Evolutionary conservation across 2,888 invertebrate genomes (phyloP).

Genomic region (Agriotes lineatus): DNA sequence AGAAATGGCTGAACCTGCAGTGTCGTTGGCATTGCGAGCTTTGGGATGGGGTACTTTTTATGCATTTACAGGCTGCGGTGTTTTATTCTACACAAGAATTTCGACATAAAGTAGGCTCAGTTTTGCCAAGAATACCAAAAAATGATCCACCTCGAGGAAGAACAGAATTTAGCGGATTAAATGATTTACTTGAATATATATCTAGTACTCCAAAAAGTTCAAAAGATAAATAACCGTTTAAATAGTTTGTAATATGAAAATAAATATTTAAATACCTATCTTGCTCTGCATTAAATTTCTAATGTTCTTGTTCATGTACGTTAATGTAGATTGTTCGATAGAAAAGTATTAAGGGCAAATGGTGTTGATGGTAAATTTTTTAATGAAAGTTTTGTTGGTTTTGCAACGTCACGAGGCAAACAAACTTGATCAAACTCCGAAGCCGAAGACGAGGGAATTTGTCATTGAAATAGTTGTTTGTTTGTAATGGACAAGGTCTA

Average conservation of each 20-base stretch:
- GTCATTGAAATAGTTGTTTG: no score
- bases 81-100: constrained; percentile 87
- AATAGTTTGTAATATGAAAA: neutral
- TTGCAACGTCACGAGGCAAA: no score
- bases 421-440: no score
- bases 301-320: no score
- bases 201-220: constrained; percentile 13
- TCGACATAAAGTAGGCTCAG: constrained; percentile 80
- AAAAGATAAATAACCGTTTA: constrained; percentile 19
- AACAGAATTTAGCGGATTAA: constrained; percentile 88
- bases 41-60: constrained; percentile 90
- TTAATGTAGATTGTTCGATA: no score
- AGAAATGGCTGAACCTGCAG: constrained; percentile 81
- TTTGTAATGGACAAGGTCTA: no score
- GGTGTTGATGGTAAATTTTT: no score
- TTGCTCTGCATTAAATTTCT: no score
- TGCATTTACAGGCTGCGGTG: constrained; percentile 86
- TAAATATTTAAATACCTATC: neutral
- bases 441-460: no score
- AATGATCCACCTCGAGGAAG: constrained; percentile 84
- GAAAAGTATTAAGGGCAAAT: no score
- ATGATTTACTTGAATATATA: constrained; percentile 86
- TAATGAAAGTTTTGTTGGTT: no score
- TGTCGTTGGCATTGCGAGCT: constrained; percentile 84
- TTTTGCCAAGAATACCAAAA: constrained; percentile 82